phyloP scores from a whole-genome alignment of 2,888 invertebrate genomes.

The Holacanthella duospinosa region DNA sequence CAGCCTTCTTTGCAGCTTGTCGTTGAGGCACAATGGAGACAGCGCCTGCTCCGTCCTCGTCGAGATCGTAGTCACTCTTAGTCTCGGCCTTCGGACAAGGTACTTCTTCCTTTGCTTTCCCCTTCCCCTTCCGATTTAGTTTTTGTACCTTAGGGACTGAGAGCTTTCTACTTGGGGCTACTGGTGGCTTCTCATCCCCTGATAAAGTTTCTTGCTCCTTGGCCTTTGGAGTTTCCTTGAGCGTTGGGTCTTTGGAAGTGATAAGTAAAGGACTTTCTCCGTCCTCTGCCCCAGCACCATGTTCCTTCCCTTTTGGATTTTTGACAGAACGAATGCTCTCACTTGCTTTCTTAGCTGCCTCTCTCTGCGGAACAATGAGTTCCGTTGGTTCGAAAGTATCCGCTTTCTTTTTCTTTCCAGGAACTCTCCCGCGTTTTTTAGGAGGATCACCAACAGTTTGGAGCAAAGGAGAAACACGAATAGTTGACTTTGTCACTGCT shows the following conservation, averaged over 20 bases:
- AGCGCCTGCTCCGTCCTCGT: conserved; percentile 44
- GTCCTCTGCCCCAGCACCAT: conserved; percentile 38
- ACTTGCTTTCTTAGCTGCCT: conserved; percentile 82
- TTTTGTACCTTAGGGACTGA: not conserved
- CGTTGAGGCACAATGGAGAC: conserved; percentile 77
- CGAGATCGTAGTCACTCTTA: conserved; percentile 49
- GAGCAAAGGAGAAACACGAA: not conserved
- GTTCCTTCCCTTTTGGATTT: conserved; percentile 47
- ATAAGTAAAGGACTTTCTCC: conserved; percentile 12
- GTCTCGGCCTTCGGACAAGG: not conserved
- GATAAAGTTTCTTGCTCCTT: conserved; percentile 3
- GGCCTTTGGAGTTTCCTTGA: conserved; percentile 1
- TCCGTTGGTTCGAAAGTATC: conserved; percentile 51
- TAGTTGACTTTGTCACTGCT: not conserved
- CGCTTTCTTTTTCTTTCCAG: conserved; percentile 42
- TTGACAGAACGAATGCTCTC: conserved; percentile 61
- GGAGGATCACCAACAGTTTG: conserved; percentile 12
- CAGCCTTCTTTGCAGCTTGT: conserved; percentile 83
- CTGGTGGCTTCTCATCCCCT: not conserved
- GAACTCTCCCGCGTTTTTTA: conserved; percentile 32
- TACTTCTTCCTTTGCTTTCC: not conserved
- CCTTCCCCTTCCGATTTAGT: not conserved
- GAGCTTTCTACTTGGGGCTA: no score
- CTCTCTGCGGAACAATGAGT: conserved; percentile 76
- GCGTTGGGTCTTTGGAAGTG: no score